A percentile compares a stretch with the other conserved stretches of the same genome.
Conservation (phyloP, 2,113 vertebrate genomes). For the Cavia porcellus region DNA sequence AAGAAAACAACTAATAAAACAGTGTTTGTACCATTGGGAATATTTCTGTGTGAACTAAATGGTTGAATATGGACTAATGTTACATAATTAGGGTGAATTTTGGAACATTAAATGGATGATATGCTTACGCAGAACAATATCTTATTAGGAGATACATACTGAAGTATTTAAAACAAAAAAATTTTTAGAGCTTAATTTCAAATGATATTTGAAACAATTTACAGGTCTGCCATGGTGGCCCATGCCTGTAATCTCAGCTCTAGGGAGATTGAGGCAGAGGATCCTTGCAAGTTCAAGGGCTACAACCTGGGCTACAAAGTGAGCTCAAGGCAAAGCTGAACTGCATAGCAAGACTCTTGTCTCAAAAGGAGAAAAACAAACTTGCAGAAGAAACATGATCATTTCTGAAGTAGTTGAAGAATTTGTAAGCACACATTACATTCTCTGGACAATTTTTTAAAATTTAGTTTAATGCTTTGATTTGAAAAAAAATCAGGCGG, state of each 20-base stretch:
- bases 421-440: not conserved
- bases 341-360: too few relatives aligned
- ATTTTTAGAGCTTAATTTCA: slow-evolving; percentile 40
- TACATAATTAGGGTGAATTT: slow-evolving; percentile 41
- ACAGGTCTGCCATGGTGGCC: too few relatives aligned
- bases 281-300: too few relatives aligned
- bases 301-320: too few relatives aligned
- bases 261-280: too few relatives aligned
- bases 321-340: too few relatives aligned
- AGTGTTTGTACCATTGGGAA: not conserved
- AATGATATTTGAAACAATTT: not conserved
- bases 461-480: not conserved
- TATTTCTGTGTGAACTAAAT: not conserved
- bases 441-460: not conserved
- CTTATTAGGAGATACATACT: not conserved
- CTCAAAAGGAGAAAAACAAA: too few relatives aligned
- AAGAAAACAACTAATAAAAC: slow-evolving; percentile 1
- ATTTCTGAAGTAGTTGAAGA: not conserved
- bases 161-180: slow-evolving; percentile 28
- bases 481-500: not conserved
- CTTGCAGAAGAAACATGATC: not conserved
- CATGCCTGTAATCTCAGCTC: too few relatives aligned
- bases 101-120: not conserved
- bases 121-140: not conserved
- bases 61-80: not conserved